Percentiles rank a stretch among this genome's conserved stretches.
phyloP scores from a whole-genome alignment of 2,888 invertebrate genomes.

The Cataglyphis albicans region DNA sequence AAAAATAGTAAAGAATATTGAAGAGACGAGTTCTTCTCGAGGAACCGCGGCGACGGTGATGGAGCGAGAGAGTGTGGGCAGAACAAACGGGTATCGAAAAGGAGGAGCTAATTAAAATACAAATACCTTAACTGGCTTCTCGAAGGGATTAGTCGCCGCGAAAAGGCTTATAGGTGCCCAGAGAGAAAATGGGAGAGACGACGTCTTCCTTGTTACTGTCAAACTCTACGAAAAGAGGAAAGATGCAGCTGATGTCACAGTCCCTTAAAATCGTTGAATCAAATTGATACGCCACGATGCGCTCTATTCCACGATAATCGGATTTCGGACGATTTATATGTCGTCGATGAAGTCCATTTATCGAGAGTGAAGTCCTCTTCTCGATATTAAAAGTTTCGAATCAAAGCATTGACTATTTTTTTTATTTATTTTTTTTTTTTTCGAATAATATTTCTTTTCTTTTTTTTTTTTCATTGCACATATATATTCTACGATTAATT shows the following conservation, averaged over 20 bases:
- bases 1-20: conserved; percentile 24
- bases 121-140: conserved; percentile 82
- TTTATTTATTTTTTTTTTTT: conserved; percentile 15
- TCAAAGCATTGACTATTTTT: conserved; percentile 17
- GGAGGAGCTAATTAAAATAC: conserved; percentile 85
- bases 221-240: conserved; percentile 58
- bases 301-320: conserved; percentile 72
- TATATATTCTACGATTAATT: conserved; percentile 34
- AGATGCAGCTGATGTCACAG: conserved; percentile 61
- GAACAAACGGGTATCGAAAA: conserved; percentile 82
- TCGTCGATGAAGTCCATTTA: conserved; percentile 70
- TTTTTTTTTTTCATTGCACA: background rate
- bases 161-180: conserved; percentile 64
- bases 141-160: conserved; percentile 73
- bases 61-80: conserved; percentile 65
- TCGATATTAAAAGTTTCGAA: conserved; percentile 51
- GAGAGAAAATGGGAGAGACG: conserved; percentile 41
- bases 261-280: conserved; percentile 71
- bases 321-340: conserved; percentile 70
- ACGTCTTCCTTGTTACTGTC: conserved; percentile 75
- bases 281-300: conserved; percentile 72
- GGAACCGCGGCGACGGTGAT: conserved; percentile 27
- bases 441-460: conserved; percentile 1
- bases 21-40: conserved; percentile 19
- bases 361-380: conserved; percentile 50